Evolutionary conservation across 2,113 vertebrate genomes (phyloP), one percentile per base, ranked within the genome.

Genomic region (Cochlearius cochlearius): DNA sequence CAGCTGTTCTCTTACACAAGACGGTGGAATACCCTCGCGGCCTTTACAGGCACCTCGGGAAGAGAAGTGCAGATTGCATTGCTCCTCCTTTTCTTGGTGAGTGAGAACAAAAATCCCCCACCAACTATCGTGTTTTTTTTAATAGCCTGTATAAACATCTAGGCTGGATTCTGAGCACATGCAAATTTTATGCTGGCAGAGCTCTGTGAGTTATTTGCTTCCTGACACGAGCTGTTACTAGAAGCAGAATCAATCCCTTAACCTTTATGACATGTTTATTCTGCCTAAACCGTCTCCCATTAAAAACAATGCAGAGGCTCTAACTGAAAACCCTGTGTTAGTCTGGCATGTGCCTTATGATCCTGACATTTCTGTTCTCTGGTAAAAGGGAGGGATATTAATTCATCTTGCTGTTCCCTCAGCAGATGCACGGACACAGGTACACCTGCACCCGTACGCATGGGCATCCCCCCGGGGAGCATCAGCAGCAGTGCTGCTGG

Each of bases 151-250:
- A 49, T 89, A 92, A 94, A 89, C 66, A 85, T 81, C 72, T 50
- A 84, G 45, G 17, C 73, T 82, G 66, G 66, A 82, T 94, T 91
- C 69, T 69, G 62, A 85, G 36, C 32, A 66, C 77, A 92, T 69
- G 32, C 69, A 96, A 87, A 87, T 89, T 90, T 88, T 73, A 75
- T 66, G 67, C 77, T 79, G 80, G 55, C 94, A 90, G 69, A 76
- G 32, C 25, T 89, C 73, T 78, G 21, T 29, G 41, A 79, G n/a
- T 53, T 89, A 53, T 56, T 91, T 94, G 60, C 45, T 87, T 91
- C 63, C 45, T 85, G 62, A 86, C 76, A 62, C 0, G 9, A 64
- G 36, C 4, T 56, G 49, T 81, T 79, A 63, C 69, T 58, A 58
- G 73, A 63, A 92, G 56, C 73, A 92, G 73, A 86, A 92, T 95